Evolutionary conservation across 2,888 invertebrate genomes (phyloP).

Genomic region (Drosophila meridionalis): DNA sequence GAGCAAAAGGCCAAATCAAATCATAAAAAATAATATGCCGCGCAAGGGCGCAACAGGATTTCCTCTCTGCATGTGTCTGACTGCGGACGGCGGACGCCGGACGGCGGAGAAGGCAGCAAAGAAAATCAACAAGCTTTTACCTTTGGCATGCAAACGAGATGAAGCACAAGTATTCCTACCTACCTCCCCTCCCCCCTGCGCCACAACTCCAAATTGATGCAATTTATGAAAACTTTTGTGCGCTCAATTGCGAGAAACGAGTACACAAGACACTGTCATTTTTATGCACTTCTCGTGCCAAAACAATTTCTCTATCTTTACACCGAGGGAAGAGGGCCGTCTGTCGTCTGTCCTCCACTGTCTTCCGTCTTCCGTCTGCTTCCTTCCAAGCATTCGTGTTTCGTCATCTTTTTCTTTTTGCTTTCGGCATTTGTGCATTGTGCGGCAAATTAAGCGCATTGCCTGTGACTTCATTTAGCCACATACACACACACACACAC

Average conservation of each 20-base stretch:
- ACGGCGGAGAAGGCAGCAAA: constrained; percentile 27
- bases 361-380: background rate
- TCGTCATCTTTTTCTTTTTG: background rate
- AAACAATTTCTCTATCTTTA: constrained; percentile 65
- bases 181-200: background rate
- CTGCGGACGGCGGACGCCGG: background rate
- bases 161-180: constrained; percentile 21
- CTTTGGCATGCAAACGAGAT: constrained; percentile 56
- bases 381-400: constrained; percentile 24
- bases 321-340: background rate
- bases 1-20: constrained; percentile 63
- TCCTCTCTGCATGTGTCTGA: constrained; percentile 48
- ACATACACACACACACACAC: constrained; percentile 31
- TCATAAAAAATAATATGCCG: constrained; percentile 76
- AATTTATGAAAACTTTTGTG: constrained; percentile 80
- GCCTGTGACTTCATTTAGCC: constrained; percentile 66
- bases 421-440: constrained; percentile 53
- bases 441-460: constrained; percentile 75
- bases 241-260: constrained; percentile 76
- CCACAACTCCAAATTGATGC: constrained; percentile 72
- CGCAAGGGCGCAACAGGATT: constrained; percentile 71
- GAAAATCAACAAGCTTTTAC: constrained; percentile 64
- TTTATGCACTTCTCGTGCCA: constrained; percentile 73
- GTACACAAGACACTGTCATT: constrained; percentile 71
- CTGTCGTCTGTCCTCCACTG: background rate